Evolutionary conservation across 2,888 invertebrate species (phyloP), one percentile per base, ranked within the genome.

Genomic region (Dolichomitus sp.): DNA sequence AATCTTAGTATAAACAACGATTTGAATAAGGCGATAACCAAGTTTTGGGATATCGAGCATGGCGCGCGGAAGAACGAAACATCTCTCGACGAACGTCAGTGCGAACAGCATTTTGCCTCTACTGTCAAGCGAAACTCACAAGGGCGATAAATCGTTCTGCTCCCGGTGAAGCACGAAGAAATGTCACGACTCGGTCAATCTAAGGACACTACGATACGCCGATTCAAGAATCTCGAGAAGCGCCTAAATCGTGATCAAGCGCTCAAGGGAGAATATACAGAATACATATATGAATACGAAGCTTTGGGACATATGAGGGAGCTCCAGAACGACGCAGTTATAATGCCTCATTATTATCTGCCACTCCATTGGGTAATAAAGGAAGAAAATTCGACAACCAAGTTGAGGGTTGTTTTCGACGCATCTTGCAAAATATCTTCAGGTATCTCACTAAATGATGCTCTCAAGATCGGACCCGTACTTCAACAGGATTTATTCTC

Each of bases 21-120:
- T 0, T n/a, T 66, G 11, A 65, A 37, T 7, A 30, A 19, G 0
- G 5, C 59, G 6, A 14, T 77, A 9, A 17, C 9, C 7, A 33
- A 19, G 12, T 84, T 84, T 48, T 81, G 79, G 79, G 74, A 79
- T 33, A 52, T 84, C 37, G 61, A 72, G 19, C 68, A 88, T 54
- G 61, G 72, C 23, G 19, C 57, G 23, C 68, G 74, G 75, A 63
- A 12, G 12, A 40, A n/a, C 23, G 14, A 33, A 2, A 5, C 19
- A 7, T 48, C 48, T 12, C n/a, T 6, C 6, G 75, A 74, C 12
- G 69, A 69, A 30, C 50, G 37, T 4, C 37, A 37, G 42, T 75
- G 79, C 57, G 83, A 83, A 12, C 66, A 70, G 5, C 37, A 61
- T 23, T 83, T 74, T 59, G 30, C 9, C 11, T 19, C 70, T 7